These are phyloP conservation scores for Oceanites oceanicus DNA, from an alignment of 2,113 vertebrate genomes.

Conservation along the genomic window DNA sequence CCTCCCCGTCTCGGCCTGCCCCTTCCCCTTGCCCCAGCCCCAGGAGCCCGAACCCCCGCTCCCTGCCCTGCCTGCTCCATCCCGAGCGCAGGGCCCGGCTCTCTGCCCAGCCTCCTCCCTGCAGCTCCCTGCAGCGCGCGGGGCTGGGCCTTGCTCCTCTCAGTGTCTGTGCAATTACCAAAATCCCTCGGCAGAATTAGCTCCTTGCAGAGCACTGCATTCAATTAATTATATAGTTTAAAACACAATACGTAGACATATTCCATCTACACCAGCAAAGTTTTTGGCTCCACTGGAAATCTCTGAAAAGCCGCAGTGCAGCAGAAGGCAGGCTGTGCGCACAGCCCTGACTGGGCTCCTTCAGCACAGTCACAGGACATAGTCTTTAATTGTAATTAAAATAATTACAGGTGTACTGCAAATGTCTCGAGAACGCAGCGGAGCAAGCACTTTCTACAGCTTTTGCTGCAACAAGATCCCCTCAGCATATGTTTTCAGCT, in stretches of 20 bases:
- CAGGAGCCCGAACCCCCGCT: not conserved
- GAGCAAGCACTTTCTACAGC: not conserved
- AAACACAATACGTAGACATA: not conserved
- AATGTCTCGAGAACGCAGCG: accelerated
- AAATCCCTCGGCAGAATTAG: not conserved
- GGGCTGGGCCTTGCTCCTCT: not conserved
- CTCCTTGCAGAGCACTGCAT: conserved; percentile 7
- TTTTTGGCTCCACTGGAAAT: not conserved
- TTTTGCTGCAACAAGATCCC: not conserved
- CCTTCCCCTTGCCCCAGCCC: not conserved
- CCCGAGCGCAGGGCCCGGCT: not conserved
- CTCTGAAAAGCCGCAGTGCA: accelerated
- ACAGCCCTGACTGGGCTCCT: accelerated
- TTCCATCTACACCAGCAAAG: not conserved
- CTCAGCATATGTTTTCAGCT: not conserved
- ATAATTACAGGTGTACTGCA: not conserved
- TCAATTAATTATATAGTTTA: conserved; percentile 18
- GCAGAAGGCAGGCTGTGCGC: not conserved
- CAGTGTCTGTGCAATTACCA: not conserved
- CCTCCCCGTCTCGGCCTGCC: not conserved
- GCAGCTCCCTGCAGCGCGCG: accelerated
- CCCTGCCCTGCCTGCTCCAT: not conserved
- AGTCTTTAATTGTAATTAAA: not conserved
- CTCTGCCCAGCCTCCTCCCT: not conserved
- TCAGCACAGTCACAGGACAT: accelerated